phyloP scores from a whole-genome alignment of 1,140 invertebrate species.

The Leptopilina boulardi region DNA sequence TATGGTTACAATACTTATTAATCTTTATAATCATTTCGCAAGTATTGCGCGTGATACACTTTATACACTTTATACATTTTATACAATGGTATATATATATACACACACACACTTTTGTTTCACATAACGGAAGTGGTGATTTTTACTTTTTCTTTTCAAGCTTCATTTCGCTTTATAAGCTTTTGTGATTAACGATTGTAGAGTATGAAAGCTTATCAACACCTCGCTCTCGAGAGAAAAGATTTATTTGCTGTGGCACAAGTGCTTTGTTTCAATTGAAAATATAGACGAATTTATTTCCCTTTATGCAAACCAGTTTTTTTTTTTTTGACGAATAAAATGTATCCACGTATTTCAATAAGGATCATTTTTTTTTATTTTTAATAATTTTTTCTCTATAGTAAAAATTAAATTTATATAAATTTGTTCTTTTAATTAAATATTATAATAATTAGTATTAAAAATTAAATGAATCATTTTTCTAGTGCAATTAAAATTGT shows the following conservation, averaged over 20 bases:
- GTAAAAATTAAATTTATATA: too few relatives aligned
- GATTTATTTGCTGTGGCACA: constrained; percentile 9
- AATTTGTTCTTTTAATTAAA: too few relatives aligned
- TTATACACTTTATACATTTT: background rate
- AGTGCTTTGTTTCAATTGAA: constrained; percentile 18
- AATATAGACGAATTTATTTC: constrained; percentile 20
- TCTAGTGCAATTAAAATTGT: too few relatives aligned
- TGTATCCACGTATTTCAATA: background rate
- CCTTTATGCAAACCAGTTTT: background rate
- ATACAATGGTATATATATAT: background rate
- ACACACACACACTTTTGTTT: background rate
- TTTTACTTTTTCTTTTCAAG: constrained; percentile 8
- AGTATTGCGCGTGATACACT: too few relatives aligned
- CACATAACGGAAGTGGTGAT: background rate
- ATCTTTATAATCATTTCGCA: background rate
- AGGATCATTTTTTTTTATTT: background rate
- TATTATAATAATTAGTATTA: too few relatives aligned
- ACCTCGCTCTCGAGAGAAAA: background rate
- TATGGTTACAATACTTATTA: background rate
- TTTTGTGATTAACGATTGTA: constrained; percentile 24
- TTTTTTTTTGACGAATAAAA: background rate
- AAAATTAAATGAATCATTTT: too few relatives aligned
- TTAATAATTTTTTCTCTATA: too few relatives aligned
- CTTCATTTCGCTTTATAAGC: constrained; percentile 27
- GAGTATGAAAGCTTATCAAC: constrained; percentile 31